These are phyloP conservation scores for Laupala kohalensis DNA, from an alignment of 1,140 invertebrate species.

Conservation along the genomic window DNA sequence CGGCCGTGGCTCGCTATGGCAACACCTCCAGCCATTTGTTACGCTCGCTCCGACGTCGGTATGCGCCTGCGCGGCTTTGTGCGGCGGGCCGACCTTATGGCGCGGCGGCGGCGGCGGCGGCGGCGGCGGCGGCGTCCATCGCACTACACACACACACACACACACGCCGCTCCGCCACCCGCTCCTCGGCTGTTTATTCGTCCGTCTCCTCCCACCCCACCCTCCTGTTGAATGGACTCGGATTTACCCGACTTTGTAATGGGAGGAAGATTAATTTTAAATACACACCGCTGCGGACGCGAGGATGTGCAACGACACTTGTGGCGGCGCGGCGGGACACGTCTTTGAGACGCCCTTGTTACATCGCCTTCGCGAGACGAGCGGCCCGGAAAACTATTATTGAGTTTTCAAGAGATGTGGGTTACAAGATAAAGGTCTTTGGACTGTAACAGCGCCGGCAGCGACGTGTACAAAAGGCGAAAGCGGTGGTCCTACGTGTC, in stretches of 20 bases:
- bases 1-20: not conserved
- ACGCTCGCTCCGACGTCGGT: not conserved
- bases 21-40: not conserved
- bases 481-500: not conserved
- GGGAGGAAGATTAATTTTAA: not conserved
- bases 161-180: too few species aligned
- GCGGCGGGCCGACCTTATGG: too few species aligned
- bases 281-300: not conserved
- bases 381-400: not conserved
- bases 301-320: too few species aligned
- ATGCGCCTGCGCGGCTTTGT: not conserved
- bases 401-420: not conserved
- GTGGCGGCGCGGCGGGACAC: too few species aligned
- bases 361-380: not conserved
- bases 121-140: too few species aligned
- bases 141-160: too few species aligned
- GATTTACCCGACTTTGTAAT: not conserved
- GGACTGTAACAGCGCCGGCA: too few species aligned
- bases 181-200: not conserved
- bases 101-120: too few species aligned
- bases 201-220: too few species aligned
- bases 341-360: not conserved
- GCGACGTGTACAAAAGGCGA: not conserved
- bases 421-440: not conserved
- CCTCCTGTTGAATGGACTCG: not conserved